Evolutionary conservation across 2,797 vertebrate species (phyloP).

Genomic region (Sebastes matsubarae): DNA sequence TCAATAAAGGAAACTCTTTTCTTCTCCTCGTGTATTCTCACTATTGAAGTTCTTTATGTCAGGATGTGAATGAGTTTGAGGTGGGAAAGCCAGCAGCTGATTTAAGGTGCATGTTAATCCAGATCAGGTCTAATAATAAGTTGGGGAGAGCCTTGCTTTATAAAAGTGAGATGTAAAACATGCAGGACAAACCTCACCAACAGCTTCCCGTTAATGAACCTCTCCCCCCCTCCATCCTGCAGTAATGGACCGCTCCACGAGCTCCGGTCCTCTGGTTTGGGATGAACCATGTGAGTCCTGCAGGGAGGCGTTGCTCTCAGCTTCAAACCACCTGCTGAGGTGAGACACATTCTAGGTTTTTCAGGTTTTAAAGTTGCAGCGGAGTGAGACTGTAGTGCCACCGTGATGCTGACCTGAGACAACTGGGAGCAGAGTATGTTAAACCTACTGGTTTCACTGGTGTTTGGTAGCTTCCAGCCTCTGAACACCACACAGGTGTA

Average conservation of each 20-base stretch:
- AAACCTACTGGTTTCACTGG: background rate
- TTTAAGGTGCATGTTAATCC: no score
- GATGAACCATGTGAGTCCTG: background rate
- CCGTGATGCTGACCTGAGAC: background rate
- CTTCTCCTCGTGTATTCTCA: no score
- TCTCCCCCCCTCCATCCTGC: background rate
- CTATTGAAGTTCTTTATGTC: no score
- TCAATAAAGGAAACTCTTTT: no score
- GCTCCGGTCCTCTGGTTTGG: background rate
- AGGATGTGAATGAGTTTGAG: no score
- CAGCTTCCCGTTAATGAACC: no score
- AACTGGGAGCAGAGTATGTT: background rate
- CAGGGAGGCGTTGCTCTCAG: background rate
- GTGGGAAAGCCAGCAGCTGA: no score
- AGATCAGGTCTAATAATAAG: no score
- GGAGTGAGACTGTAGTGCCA: background rate
- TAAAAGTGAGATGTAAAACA: no score
- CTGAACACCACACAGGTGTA: no score
- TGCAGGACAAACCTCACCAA: no score
- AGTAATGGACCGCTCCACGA: background rate
- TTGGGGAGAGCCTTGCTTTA: no score
- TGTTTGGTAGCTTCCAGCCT: background rate
- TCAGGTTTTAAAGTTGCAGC: background rate
- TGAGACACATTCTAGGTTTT: background rate
- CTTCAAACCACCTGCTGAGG: conserved; percentile 21